These are phyloP conservation scores for Aegithalos caudatus DNA, from an alignment of 2,113 vertebrate species.

Conservation along the genomic window DNA sequence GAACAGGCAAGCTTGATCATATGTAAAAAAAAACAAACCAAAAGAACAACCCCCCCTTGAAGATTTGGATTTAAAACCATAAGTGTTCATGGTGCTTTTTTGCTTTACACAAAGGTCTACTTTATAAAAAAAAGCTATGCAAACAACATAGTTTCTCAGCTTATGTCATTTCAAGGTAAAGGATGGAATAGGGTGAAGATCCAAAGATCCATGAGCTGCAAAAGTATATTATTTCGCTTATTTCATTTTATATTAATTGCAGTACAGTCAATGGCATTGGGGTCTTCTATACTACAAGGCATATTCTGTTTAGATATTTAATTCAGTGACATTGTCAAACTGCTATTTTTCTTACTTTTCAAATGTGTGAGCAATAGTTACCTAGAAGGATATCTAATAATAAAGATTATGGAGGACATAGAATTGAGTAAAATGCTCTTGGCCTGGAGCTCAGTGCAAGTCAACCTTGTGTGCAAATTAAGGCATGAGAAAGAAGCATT, in stretches of 20 bases:
- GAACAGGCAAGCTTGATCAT: background rate
- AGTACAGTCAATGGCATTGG: background rate
- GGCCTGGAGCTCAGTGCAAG: background rate
- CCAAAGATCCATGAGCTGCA: background rate
- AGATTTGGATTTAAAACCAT: background rate
- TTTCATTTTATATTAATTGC: background rate
- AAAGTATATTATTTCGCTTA: background rate
- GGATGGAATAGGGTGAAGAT: background rate
- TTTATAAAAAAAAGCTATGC: background rate
- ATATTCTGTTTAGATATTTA: background rate
- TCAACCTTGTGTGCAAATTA: conserved; percentile 30
- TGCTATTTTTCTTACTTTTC: background rate
- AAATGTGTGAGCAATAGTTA: background rate
- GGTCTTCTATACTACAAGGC: background rate
- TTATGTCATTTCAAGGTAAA: background rate
- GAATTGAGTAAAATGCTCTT: background rate
- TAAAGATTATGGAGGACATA: background rate
- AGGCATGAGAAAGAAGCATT: conserved; percentile 24
- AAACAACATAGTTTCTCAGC: background rate
- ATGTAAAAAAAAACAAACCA: background rate
- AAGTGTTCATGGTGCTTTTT: background rate
- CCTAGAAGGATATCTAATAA: background rate
- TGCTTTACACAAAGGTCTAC: background rate
- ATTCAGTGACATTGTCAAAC: background rate
- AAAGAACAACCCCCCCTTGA: no score